Conservation (phyloP, 2,888 invertebrate genomes). For the Drosophila formosana region DNA sequence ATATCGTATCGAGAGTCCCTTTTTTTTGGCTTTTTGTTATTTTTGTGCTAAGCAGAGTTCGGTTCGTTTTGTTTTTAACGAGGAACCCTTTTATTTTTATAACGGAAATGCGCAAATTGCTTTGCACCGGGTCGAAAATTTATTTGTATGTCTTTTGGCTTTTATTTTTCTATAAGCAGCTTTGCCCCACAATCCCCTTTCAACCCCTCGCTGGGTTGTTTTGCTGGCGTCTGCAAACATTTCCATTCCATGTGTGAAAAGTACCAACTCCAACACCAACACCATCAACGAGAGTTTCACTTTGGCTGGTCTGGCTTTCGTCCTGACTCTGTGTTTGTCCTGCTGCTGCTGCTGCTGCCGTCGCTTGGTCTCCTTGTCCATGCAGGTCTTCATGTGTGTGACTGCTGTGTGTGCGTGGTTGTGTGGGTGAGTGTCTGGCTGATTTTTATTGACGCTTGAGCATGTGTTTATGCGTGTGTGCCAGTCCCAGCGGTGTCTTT, state of each 20-base stretch:
- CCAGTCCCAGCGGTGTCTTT: slow-evolving; percentile 74
- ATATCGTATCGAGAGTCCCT: slow-evolving; percentile 53
- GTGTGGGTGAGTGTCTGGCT: slow-evolving; percentile 59
- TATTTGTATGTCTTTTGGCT: slow-evolving; percentile 68
- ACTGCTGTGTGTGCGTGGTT: slow-evolving; percentile 18
- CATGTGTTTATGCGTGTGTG: slow-evolving; percentile 64
- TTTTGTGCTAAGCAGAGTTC: slow-evolving; percentile 29
- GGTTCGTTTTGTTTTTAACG: slow-evolving; percentile 74
- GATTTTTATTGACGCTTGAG: slow-evolving; percentile 73
- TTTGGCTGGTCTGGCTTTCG: slow-evolving; percentile 19
- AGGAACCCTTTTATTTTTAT: slow-evolving; percentile 77
- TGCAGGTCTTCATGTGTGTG: slow-evolving; percentile 21
- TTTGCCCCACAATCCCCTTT: slow-evolving; percentile 52
- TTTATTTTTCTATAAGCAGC: slow-evolving; percentile 77
- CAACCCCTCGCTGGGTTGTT: slow-evolving; percentile 52
- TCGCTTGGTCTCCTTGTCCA: slow-evolving; percentile 39
- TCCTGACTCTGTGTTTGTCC: slow-evolving; percentile 43
- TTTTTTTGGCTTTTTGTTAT: neutral
- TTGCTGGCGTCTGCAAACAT: slow-evolving; percentile 80
- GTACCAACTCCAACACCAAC: slow-evolving; percentile 53
- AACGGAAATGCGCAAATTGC: slow-evolving; percentile 79
- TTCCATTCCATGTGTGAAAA: slow-evolving; percentile 79
- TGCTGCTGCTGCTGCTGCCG: slow-evolving; percentile 37
- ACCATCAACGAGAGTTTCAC: slow-evolving; percentile 36
- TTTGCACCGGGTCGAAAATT: slow-evolving; percentile 79